These are phyloP conservation scores for Galleria mellonella DNA, from an alignment of 1,140 invertebrate genomes.

Conservation along the genomic window DNA sequence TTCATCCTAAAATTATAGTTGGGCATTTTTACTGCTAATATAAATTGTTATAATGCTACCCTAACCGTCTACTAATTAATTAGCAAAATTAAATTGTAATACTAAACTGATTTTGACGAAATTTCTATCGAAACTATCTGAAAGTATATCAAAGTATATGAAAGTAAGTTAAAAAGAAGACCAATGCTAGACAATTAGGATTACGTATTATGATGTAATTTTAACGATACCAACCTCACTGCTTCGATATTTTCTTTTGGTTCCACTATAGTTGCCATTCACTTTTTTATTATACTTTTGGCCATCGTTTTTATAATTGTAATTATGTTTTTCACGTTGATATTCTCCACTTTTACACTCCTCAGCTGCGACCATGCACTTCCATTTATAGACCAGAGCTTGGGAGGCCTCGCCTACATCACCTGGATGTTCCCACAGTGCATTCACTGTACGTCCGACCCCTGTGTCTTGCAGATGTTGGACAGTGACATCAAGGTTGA, in stretches of 20 bases:
- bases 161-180: too few species aligned
- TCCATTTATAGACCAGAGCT: slow-evolving; percentile 90
- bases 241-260: slow-evolving; percentile 62
- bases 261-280: slow-evolving; percentile 57
- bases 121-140: too few species aligned
- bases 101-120: too few species aligned
- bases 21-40: background rate
- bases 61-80: too few species aligned
- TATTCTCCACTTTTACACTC: slow-evolving; percentile 53
- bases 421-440: slow-evolving; percentile 85
- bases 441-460: slow-evolving; percentile 91
- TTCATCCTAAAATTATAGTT: slow-evolving; percentile 35
- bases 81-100: too few species aligned
- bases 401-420: slow-evolving; percentile 85
- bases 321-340: slow-evolving; percentile 10
- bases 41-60: too few species aligned
- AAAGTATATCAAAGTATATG: too few species aligned
- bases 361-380: slow-evolving; percentile 86
- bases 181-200: too few species aligned
- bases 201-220: too few species aligned
- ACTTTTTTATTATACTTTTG: slow-evolving; percentile 36
- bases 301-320: slow-evolving; percentile 11
- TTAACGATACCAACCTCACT: slow-evolving; percentile 48
- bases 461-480: slow-evolving; percentile 86
- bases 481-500: slow-evolving; percentile 76